A percentile compares a stretch with the other conserved stretches of the same genome.
These are phyloP conservation scores for Kradibia gibbosae DNA, from an alignment of 1,140 invertebrate genomes.

Conservation along the genomic window DNA sequence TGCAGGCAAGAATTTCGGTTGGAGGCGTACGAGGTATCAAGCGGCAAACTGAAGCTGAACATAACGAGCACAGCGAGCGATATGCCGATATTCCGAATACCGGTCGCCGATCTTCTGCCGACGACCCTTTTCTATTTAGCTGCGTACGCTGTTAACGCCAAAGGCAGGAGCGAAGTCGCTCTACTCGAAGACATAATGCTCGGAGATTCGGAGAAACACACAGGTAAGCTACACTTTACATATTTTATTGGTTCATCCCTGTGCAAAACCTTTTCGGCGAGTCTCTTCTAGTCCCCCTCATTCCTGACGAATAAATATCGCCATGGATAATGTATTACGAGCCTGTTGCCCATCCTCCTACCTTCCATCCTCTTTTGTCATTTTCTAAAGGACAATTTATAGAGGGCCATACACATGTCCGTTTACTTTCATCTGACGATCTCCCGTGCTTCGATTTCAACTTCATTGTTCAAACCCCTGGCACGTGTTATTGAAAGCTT, in stretches of 20 bases:
- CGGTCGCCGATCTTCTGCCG: constrained; percentile 78
- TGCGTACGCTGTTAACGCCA: constrained; percentile 89
- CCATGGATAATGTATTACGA: neutral
- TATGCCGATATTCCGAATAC: constrained; percentile 79
- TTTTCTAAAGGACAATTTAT: neutral
- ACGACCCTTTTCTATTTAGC: constrained; percentile 76
- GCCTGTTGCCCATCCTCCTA: neutral
- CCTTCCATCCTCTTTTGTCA: neutral
- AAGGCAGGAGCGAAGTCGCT: constrained; percentile 86
- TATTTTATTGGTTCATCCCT: neutral
- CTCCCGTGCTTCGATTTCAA: neutral
- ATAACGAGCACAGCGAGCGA: constrained; percentile 74
- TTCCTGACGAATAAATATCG: neutral
- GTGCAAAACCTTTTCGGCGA: no score
- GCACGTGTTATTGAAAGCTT: no score
- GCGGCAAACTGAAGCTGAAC: constrained; percentile 81
- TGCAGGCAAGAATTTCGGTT: constrained; percentile 81
- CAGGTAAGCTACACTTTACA: constrained; percentile 76
- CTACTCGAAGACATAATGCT: constrained; percentile 88
- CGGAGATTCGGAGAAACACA: constrained; percentile 88
- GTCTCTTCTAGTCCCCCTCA: neutral
- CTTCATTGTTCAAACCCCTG: no score
- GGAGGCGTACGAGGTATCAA: constrained; percentile 83
- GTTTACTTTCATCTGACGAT: neutral
- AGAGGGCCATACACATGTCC: neutral